Evolutionary conservation across 2,113 vertebrate species (phyloP).

Genomic region (Dicentrarchus labrax): DNA sequence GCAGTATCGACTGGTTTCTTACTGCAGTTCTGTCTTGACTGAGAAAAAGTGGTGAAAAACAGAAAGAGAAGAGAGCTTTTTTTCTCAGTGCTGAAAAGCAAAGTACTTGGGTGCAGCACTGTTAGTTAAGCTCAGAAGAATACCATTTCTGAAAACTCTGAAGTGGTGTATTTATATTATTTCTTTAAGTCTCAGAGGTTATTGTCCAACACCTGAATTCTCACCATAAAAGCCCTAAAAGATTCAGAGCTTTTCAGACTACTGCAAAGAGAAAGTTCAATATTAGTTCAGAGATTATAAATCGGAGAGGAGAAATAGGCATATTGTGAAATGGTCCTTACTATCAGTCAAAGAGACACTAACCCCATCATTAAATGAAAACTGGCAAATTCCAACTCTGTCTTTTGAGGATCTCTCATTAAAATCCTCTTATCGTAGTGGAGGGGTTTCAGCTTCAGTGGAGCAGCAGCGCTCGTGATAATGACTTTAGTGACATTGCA

Average conservation of each 20-base stretch:
- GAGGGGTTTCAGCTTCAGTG: slow-evolving; percentile 59
- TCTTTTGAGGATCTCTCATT: slow-evolving; percentile 69
- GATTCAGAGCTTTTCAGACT: slow-evolving; percentile 24
- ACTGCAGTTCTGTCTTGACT: neutral
- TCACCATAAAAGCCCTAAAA: neutral
- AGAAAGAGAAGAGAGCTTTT: neutral
- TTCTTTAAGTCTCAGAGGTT: neutral
- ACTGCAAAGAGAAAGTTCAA: slow-evolving; percentile 49
- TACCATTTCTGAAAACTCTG: neutral
- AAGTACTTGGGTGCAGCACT: neutral
- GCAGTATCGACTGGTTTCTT: neutral
- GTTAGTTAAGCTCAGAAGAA: neutral
- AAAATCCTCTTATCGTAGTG: slow-evolving; percentile 70
- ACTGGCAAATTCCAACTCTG: slow-evolving; percentile 48
- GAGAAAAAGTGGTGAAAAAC: neutral
- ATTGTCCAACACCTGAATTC: slow-evolving; percentile 27
- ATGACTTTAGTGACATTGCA: slow-evolving; percentile 60
- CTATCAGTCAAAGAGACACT: slow-evolving; percentile 70
- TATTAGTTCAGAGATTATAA: slow-evolving; percentile 57
- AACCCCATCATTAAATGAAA: slow-evolving; percentile 59
- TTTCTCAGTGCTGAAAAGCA: slow-evolving; percentile 9
- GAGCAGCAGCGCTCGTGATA: slow-evolving; percentile 56
- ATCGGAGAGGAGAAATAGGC: slow-evolving; percentile 42
- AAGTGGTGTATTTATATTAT: slow-evolving; percentile 13
- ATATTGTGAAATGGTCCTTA: slow-evolving; percentile 56